phyloP scores from a whole-genome alignment of 2,113 vertebrate genomes.

The Corythornis vintsioides region DNA sequence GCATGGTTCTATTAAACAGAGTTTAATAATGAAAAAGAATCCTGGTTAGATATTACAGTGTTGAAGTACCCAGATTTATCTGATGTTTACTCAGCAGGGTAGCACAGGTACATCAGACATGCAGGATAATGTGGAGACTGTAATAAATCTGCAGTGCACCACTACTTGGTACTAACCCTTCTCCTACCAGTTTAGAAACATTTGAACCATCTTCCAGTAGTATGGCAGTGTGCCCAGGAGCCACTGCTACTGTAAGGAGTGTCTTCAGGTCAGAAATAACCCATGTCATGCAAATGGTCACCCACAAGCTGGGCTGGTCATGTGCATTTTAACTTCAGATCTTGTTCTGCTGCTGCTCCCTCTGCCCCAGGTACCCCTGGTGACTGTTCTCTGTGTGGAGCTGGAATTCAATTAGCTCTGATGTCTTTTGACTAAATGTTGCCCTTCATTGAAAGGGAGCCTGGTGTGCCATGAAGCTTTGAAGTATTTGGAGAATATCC shows the following conservation, averaged over 20 bases:
- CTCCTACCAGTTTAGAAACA: not conserved
- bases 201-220: not conserved
- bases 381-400: not conserved
- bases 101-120: not conserved
- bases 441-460: not conserved
- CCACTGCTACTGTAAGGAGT: not conserved
- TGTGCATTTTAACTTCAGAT: not conserved
- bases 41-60: not conserved
- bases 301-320: too few relatives aligned
- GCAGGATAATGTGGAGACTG: not conserved
- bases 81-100: not conserved
- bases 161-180: not conserved
- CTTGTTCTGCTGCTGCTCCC: not conserved
- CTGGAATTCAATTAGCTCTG: not conserved
- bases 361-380: not conserved
- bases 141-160: not conserved
- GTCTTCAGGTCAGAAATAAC: not conserved
- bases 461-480: not conserved
- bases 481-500: not conserved
- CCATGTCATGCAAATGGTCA: not conserved
- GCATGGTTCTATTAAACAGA: not conserved
- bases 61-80: not conserved
- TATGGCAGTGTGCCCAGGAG: not conserved
- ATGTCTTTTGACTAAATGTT: not conserved
- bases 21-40: not conserved